phyloP scores from a whole-genome alignment of 1,140 invertebrate genomes.

The Apis cerana region DNA sequence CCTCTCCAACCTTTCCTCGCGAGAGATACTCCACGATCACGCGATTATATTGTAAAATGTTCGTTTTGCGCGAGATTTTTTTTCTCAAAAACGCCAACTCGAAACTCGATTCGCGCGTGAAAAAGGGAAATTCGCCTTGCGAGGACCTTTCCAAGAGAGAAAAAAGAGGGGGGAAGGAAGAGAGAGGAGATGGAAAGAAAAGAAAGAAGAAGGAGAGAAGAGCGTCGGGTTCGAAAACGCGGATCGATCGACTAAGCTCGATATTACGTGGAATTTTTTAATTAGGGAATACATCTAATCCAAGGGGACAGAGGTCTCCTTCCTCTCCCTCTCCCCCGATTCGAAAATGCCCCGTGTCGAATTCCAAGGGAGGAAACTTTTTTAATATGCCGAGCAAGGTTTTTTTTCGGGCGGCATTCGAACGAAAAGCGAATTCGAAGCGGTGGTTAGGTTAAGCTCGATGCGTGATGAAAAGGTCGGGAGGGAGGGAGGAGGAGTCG shows the following conservation, averaged over 20 bases:
- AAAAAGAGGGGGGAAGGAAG: too few species aligned
- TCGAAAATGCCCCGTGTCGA: background rate
- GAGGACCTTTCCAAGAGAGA: too few species aligned
- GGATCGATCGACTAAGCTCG: background rate
- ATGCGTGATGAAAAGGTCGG: slow-evolving; percentile 37
- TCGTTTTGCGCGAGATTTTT: slow-evolving; percentile 21
- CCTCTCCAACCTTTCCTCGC: slow-evolving; percentile 9
- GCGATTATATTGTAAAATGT: slow-evolving; percentile 52
- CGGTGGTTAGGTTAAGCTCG: slow-evolving; percentile 40
- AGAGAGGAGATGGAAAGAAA: too few species aligned
- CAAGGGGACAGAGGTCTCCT: background rate
- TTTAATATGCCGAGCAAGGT: slow-evolving; percentile 33
- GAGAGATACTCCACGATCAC: slow-evolving; percentile 43
- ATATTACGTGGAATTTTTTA: slow-evolving; percentile 35
- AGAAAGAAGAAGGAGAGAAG: too few species aligned
- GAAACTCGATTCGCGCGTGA: background rate
- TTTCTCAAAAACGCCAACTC: too few species aligned
- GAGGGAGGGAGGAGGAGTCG: background rate
- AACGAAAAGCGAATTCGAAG: slow-evolving; percentile 17
- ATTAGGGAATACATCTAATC: slow-evolving; percentile 31
- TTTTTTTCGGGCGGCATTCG: background rate
- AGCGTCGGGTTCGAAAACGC: too few species aligned
- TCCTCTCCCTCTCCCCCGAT: background rate
- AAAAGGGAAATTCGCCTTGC: too few species aligned
- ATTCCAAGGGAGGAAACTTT: slow-evolving; percentile 40